These are phyloP conservation scores for Eristalis arbustorum DNA, from an alignment of 2,888 invertebrate genomes.

Conservation along the genomic window DNA sequence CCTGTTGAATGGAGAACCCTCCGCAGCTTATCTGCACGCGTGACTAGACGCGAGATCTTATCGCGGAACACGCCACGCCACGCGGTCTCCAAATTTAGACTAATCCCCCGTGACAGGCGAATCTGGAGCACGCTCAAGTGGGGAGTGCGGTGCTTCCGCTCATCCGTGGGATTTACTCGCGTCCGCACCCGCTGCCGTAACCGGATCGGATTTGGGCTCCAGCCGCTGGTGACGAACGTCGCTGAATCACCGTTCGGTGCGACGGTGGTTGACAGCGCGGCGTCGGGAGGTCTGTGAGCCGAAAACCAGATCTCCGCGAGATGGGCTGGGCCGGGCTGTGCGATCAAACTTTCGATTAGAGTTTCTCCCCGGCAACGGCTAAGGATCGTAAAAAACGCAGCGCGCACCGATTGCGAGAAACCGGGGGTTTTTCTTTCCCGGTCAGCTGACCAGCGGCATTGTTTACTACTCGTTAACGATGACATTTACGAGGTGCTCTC, in stretches of 20 bases:
- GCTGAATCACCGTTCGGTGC: background rate
- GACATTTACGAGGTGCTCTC: background rate
- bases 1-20: background rate
- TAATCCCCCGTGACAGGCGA: background rate
- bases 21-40: background rate
- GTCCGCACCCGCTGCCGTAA: background rate
- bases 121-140: background rate
- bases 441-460: background rate
- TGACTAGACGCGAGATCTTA: background rate
- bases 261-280: background rate
- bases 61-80: background rate
- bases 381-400: background rate
- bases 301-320: background rate
- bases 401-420: background rate
- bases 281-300: background rate
- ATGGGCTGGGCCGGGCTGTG: background rate
- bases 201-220: background rate
- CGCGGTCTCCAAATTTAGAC: background rate
- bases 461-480: background rate
- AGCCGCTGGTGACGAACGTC: background rate
- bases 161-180: background rate
- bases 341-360: background rate
- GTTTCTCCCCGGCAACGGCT: background rate
- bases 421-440: background rate
- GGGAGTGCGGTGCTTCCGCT: background rate